Evolutionary conservation across 2,113 vertebrate species (phyloP).

Genomic region (Chlorocebus sabaeus): DNA sequence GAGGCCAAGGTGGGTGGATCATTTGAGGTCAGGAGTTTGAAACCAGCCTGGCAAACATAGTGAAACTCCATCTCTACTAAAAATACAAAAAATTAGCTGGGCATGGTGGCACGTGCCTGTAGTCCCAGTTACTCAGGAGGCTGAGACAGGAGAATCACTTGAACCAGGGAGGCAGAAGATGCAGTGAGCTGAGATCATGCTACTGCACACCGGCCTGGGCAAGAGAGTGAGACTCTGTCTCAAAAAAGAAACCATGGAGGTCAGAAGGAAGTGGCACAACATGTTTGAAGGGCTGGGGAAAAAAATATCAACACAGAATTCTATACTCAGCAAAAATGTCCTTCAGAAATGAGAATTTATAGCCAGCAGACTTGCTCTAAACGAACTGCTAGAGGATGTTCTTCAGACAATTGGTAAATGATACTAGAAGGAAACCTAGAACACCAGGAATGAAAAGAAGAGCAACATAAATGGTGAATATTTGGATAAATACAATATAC

Average conservation of each 20-base stretch:
- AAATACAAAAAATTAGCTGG: too few species aligned
- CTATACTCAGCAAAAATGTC: constrained; percentile 20
- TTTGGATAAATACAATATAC: constrained; percentile 9
- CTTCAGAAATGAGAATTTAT: constrained; percentile 38
- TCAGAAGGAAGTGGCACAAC: background rate
- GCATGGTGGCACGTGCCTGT: too few species aligned
- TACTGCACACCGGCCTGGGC: too few species aligned
- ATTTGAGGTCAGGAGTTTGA: too few species aligned
- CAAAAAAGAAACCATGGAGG: background rate
- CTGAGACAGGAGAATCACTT: too few species aligned
- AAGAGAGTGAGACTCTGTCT: too few species aligned
- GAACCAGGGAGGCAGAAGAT: too few species aligned
- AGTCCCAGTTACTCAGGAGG: too few species aligned
- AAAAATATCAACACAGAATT: background rate
- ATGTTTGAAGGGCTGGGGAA: background rate
- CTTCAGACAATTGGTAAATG: constrained; percentile 37
- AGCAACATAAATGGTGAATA: constrained; percentile 20
- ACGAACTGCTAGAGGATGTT: constrained; percentile 13
- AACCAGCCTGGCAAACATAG: too few species aligned
- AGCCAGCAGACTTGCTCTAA: constrained; percentile 12
- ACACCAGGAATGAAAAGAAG: constrained; percentile 1
- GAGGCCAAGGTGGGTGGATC: too few species aligned
- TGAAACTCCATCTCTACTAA: too few species aligned
- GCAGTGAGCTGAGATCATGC: too few species aligned
- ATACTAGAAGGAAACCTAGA: constrained; percentile 27